These are phyloP conservation scores for Cavia aperea DNA, from an alignment of 2,113 vertebrate species.

Conservation along the genomic window DNA sequence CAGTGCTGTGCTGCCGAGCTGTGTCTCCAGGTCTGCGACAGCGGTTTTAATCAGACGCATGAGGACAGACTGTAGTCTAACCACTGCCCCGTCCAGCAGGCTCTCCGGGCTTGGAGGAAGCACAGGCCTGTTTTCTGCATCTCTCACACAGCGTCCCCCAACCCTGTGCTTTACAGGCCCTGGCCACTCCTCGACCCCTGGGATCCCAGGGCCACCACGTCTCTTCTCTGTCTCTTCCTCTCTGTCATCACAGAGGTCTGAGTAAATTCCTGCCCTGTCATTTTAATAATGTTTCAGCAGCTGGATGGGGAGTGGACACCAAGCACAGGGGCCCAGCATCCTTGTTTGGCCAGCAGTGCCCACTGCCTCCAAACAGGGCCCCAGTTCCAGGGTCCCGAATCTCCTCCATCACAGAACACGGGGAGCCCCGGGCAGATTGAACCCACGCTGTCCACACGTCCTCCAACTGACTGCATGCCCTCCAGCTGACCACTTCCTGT, in stretches of 20 bases:
- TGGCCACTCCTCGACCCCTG: rapidly evolving
- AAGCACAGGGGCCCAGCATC: too few species aligned
- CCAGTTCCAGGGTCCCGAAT: neutral
- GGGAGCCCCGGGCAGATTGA: neutral
- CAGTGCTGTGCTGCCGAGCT: too few species aligned
- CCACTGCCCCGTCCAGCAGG: too few species aligned
- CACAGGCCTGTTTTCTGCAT: too few species aligned
- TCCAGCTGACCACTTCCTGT: too few species aligned
- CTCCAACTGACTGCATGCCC: rapidly evolving
- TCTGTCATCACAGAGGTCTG: neutral
- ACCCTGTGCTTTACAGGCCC: neutral
- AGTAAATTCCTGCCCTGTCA: neutral
- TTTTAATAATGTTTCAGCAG: neutral
- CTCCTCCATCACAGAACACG: rapidly evolving
- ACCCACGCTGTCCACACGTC: neutral
- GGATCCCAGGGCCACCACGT: neutral
- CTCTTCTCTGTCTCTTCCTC: neutral
- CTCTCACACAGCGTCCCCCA: rapidly evolving
- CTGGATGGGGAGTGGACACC: too few species aligned
- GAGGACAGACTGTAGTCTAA: too few species aligned
- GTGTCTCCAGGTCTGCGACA: too few species aligned
- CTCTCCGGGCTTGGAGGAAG: neutral
- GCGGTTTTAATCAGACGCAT: neutral
- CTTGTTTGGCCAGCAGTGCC: neutral
- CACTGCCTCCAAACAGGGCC: neutral